A percentile compares a stretch with the other conserved stretches of the same genome.
phyloP scores from a whole-genome alignment of 2,888 invertebrate genomes.

The Mamestra brassicae region DNA sequence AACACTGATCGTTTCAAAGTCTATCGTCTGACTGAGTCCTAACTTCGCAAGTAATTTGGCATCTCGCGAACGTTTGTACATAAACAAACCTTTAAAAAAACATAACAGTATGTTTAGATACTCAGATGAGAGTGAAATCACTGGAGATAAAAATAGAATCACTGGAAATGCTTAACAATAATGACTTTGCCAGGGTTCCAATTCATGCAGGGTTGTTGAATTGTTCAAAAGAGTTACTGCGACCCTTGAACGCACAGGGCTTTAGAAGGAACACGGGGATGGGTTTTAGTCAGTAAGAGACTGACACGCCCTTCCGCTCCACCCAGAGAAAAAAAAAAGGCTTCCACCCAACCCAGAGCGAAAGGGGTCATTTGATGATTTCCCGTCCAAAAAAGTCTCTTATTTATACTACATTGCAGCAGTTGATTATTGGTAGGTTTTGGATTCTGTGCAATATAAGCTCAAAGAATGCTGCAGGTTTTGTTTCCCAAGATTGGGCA shows the following conservation, averaged over 20 bases:
- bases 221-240: neutral
- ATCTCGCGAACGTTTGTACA: conserved; percentile 43
- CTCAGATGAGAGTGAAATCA: conserved; percentile 40
- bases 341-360: neutral
- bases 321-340: too few relatives aligned
- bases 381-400: neutral
- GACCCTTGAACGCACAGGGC: neutral
- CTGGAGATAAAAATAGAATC: conserved; percentile 40
- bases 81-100: conserved; percentile 56
- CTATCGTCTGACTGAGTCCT: conserved; percentile 32
- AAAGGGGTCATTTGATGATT: neutral
- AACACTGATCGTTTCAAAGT: neutral
- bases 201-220: neutral
- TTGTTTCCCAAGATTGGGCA: too few relatives aligned
- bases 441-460: too few relatives aligned
- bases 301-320: too few relatives aligned
- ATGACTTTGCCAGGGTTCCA: neutral
- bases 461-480: too few relatives aligned
- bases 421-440: too few relatives aligned
- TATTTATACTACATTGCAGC: too few relatives aligned
- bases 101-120: conserved; percentile 37
- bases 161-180: conserved; percentile 25
- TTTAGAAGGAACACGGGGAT: too few relatives aligned
- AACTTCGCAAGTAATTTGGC: conserved; percentile 45
- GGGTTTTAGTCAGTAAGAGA: too few relatives aligned